Evolutionary conservation across 2,797 vertebrate genomes (phyloP).

Genomic region (Momotus momota): DNA sequence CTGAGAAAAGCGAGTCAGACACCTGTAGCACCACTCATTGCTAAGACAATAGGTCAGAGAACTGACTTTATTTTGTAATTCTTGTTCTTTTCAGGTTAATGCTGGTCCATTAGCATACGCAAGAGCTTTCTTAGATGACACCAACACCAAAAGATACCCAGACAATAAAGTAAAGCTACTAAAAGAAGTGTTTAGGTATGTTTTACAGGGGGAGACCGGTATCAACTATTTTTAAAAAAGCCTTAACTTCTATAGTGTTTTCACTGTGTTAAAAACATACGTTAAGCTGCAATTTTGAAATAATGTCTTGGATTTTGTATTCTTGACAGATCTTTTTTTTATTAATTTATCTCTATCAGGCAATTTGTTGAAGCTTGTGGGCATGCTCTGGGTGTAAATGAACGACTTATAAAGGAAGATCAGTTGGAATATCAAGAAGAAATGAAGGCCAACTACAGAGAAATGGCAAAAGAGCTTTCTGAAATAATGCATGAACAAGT

Average conservation of each 20-base stretch:
- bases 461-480: slow-evolving; percentile 92
- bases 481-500: slow-evolving; percentile 97
- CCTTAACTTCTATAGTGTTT: background rate
- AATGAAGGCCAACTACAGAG: slow-evolving; percentile 96
- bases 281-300: background rate
- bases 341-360: slow-evolving; percentile 74
- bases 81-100: slow-evolving; percentile 85
- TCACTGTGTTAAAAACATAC: background rate
- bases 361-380: slow-evolving; percentile 96
- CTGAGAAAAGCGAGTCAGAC: background rate
- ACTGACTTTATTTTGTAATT: background rate
- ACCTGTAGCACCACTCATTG: background rate
- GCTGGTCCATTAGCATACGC: slow-evolving; percentile 96
- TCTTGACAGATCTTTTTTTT: background rate
- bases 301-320: background rate
- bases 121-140: slow-evolving; percentile 93
- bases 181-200: slow-evolving; percentile 97
- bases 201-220: background rate
- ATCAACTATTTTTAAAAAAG: background rate
- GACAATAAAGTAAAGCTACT: slow-evolving; percentile 98
- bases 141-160: slow-evolving; percentile 92
- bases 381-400: slow-evolving; percentile 90
- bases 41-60: background rate
- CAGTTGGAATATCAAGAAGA: slow-evolving; percentile 97
- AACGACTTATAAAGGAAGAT: slow-evolving; percentile 95